Base-by-base conservation (phyloP, 2,888 invertebrate genomes). In the Ophion ventricosus region DNA sequence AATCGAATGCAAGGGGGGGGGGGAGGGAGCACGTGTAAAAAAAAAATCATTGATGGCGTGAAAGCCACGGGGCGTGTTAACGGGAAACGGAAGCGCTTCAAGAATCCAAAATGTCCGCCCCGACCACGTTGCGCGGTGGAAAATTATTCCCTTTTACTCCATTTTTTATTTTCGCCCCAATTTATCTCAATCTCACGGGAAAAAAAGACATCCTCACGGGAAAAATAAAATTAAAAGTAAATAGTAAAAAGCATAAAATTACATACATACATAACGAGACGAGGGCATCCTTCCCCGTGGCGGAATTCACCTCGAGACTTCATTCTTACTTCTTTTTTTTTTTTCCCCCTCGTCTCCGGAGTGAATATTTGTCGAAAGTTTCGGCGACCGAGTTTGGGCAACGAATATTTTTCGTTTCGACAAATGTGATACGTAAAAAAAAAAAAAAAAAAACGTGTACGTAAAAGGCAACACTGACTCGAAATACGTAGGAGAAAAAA, bases 201-300 rank as follows among this genome's bases (percentile, higher is more conserved):
- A 25, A 59, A 59, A 76, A 17, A 43, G 17, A 14, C 63, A 17
- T 63, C 49, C 49, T 40, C n/a, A 29, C 14, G 20, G 20, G n/a
- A 11, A 35, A 23, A 23, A 61, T 7, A 14, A 79, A 56, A 76
- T 29, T 63, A 61, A 25, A 69, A 82, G 72, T 78, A 80, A 14
- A 49, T 69, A 63, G 43, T 82, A 76, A 87, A 87, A 64, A 83
- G 73, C 69, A 85, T 87, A 86, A 87, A 85, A 87, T 83, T 87
- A 86, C 87, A 88, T 88, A 88, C 88, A 88, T 88, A 88, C 88
- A 87, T 87, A 86, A 80, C 76, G 87, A 86, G 81, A 85, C 84
- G 87, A 82, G 82, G 81, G 77, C 85, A 86, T 84, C 79, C 85
- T 85, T 78, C 82, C 86, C 76, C 80, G 74, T 73, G 64, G 75